Base-by-base conservation (phyloP, 2,797 vertebrate species). In the Molossus alvarezi region DNA sequence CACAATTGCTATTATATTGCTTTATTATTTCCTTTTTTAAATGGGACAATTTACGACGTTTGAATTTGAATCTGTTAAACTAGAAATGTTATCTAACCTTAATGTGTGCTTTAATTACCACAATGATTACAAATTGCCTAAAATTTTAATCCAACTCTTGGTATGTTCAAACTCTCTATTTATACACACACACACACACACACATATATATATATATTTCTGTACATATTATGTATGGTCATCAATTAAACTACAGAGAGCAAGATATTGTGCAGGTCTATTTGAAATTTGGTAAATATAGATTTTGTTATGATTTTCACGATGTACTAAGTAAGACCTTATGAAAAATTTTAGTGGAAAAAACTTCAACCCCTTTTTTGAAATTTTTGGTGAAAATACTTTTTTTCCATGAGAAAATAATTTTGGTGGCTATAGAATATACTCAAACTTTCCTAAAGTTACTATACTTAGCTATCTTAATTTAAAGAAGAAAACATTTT, bases 401-500 rank as follows among this genome's bases (percentile, higher is more conserved):
- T 95, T 90, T 14, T 82, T 83, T 53, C 25, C 25, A 37, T 45
- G 82, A 96, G 23, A 95, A 96, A 84, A 57, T 55, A 69, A 80
- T 67, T 84, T 64, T 62, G 64, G n/a, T 58, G 29, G 82, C 37
- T 83, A 71, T 7, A 93, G 72, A 91, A 88, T 72, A 89, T 29
- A 57, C 17, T 48, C 41, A 67, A 90, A 88, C 7, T 84, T 87
- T 80, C 71, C 53, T 76, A 88, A 94, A 75, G 55, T 67, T 75
- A 84, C 4, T 10, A 15, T 80, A 85, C 89, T 96, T 82, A 9
- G 6, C 29, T 83, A n/a, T 75, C 27, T n/a, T 69, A 81, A 90
- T 90, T 96, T 82, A 92, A 97, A 89, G 21, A 88, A 55, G 1
- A 90, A 95, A 92, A 11, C 27, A 53, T 72, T 72, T 62, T 93